Evolutionary conservation across 2,797 vertebrate species (phyloP).

Genomic region (Gambelia wislizenii): DNA sequence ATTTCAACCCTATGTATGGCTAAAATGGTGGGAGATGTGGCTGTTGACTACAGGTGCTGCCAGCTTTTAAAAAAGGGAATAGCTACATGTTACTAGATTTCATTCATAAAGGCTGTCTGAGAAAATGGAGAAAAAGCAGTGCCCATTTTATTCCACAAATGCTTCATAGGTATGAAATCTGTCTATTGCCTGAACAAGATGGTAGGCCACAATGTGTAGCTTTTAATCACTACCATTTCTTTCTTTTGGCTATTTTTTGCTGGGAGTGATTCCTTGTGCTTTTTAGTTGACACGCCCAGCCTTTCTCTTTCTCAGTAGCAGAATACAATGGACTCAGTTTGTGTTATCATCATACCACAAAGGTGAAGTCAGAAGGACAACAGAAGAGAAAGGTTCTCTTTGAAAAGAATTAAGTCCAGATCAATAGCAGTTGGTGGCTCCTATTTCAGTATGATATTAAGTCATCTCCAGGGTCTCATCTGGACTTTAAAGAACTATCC

Average conservation of each 20-base stretch:
- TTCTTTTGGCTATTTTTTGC: slow-evolving; percentile 18
- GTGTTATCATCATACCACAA: neutral
- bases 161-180: slow-evolving; percentile 6
- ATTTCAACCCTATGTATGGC: neutral
- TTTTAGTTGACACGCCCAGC: neutral
- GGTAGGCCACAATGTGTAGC: neutral
- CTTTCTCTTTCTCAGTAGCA: neutral
- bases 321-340: slow-evolving; percentile 20
- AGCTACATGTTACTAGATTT: slow-evolving; percentile 6
- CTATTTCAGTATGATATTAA: no score
- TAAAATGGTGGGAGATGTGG: neutral
- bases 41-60: neutral
- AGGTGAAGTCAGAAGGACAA: neutral
- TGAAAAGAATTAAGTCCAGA: slow-evolving; percentile 4
- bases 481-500: no score
- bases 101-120: slow-evolving; percentile 46
- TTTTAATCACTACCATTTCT: slow-evolving; percentile 36
- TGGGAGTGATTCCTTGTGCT: neutral
- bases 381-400: neutral
- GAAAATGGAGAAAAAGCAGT: slow-evolving; percentile 30
- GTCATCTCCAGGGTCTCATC: neutral
- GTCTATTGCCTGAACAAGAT: neutral
- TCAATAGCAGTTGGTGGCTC: neutral
- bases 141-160: slow-evolving; percentile 17
- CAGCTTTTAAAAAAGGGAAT: slow-evolving; percentile 6